A percentile compares a stretch with the other conserved stretches of the same genome.
These are phyloP conservation scores for Mimachlamys varia DNA, from an alignment of 2,888 invertebrate genomes.

Conservation along the genomic window DNA sequence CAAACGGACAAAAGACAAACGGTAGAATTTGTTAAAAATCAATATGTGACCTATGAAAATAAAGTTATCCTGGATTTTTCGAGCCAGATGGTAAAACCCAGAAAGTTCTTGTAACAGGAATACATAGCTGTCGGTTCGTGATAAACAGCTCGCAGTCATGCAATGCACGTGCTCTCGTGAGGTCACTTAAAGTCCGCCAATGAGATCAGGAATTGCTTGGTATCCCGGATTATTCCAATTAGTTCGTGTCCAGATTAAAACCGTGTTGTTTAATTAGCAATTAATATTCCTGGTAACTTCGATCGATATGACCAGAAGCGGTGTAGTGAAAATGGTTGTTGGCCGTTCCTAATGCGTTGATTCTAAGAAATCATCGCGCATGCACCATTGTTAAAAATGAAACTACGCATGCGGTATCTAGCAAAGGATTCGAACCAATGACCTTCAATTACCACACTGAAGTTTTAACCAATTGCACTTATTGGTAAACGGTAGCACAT, in stretches of 20 bases:
- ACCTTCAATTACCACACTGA: too few species aligned
- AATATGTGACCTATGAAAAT: neutral
- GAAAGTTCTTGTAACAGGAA: neutral
- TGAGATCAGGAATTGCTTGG: neutral
- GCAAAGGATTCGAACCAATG: too few species aligned
- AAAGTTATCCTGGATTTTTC: neutral
- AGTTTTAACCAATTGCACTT: too few species aligned
- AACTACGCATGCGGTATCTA: too few species aligned
- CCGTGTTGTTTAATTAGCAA: neutral
- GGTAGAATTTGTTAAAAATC: neutral
- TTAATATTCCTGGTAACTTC: neutral
- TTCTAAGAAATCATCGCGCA: too few species aligned
- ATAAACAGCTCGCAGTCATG: neutral
- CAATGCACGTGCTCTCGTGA: constrained; percentile 7
- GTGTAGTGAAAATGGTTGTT: too few species aligned
- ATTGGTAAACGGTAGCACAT: too few species aligned
- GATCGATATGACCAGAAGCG: neutral
- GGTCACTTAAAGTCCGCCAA: constrained; percentile 25
- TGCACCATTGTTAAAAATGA: too few species aligned
- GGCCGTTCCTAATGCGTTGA: too few species aligned
- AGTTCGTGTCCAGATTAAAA: neutral
- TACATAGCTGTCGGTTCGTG: neutral
- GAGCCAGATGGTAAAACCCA: neutral
- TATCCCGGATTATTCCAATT: neutral
- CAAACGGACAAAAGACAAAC: neutral